Evolutionary conservation across 2,113 vertebrate species (phyloP).

Genomic region (Boulengeromyrus knoepffleri): DNA sequence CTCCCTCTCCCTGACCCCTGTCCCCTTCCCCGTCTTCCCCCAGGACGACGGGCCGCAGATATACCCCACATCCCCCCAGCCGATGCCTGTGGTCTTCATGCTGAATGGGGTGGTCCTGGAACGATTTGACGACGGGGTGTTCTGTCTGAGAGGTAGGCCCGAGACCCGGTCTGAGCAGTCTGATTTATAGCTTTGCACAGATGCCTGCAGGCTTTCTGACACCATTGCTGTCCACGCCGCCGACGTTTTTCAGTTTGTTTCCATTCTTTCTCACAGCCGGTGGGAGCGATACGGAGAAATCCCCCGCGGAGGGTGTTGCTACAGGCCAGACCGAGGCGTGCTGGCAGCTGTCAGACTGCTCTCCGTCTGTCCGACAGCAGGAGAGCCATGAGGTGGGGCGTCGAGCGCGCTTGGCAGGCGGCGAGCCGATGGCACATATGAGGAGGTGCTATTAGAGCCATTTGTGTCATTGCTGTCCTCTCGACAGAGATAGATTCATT

Average conservation of each 20-base stretch:
- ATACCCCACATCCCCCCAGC: slow-evolving; percentile 81
- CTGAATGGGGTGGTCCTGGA: slow-evolving; percentile 72
- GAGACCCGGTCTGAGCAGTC: too few species aligned
- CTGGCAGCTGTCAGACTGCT: slow-evolving; percentile 11
- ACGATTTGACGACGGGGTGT: slow-evolving; percentile 75
- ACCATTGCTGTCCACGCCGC: not conserved
- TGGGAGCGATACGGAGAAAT: slow-evolving; percentile 16
- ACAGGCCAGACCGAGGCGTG: slow-evolving; percentile 18
- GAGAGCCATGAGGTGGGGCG: slow-evolving; percentile 39
- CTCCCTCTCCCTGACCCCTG: not conserved
- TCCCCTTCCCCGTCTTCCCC: slow-evolving; percentile 19
- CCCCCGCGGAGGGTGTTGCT: not conserved
- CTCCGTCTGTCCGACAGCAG: slow-evolving; percentile 25
- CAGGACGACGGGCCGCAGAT: slow-evolving; percentile 83
- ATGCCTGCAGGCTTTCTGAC: not conserved
- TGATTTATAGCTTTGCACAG: not conserved
- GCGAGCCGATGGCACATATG: not conserved
- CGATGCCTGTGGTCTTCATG: slow-evolving; percentile 72
- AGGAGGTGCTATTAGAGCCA: not conserved
- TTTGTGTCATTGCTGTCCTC: not conserved
- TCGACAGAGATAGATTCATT: not conserved
- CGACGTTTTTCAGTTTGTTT: not conserved
- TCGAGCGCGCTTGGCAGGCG: not conserved
- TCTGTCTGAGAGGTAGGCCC: slow-evolving; percentile 72
- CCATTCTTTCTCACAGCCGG: slow-evolving; percentile 31